A percentile compares a stretch with the other conserved stretches of the same genome.
Conservation (phyloP, 2,797 vertebrate genomes). For the Pangasius macronema region DNA sequence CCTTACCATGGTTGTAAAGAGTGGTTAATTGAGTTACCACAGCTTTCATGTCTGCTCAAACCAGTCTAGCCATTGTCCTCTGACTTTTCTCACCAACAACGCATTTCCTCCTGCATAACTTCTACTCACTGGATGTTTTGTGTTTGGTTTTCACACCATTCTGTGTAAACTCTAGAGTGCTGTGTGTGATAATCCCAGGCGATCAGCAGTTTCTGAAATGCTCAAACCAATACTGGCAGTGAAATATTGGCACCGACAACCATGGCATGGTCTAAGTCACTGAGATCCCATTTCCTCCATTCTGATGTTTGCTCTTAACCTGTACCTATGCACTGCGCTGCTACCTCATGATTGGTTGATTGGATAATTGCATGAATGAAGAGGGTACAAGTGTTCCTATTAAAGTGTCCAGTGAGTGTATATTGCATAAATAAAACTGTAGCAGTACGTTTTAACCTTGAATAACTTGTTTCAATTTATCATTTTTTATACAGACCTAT, state of each 20-base stretch:
- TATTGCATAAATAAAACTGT: not conserved
- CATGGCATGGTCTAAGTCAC: not conserved
- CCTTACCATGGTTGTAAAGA: not conserved
- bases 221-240: not conserved
- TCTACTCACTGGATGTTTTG: not conserved
- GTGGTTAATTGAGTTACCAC: not conserved
- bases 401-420: not conserved
- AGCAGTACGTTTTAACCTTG: not conserved
- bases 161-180: not conserved
- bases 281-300: not conserved
- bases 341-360: not conserved
- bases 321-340: not conserved
- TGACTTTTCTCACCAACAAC: not conserved
- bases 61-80: not conserved
- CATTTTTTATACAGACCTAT: not conserved
- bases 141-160: not conserved
- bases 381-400: not conserved
- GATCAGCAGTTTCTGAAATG: not conserved
- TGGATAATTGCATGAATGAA: not conserved
- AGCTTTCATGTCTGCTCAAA: not conserved
- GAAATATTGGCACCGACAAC: not conserved
- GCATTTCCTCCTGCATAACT: not conserved
- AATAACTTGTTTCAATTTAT: not conserved
- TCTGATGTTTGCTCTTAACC: not conserved
- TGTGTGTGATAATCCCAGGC: not conserved